These are phyloP conservation scores for Ammodytes marinus DNA, from an alignment of 2,113 vertebrate genomes.

Conservation along the genomic window DNA sequence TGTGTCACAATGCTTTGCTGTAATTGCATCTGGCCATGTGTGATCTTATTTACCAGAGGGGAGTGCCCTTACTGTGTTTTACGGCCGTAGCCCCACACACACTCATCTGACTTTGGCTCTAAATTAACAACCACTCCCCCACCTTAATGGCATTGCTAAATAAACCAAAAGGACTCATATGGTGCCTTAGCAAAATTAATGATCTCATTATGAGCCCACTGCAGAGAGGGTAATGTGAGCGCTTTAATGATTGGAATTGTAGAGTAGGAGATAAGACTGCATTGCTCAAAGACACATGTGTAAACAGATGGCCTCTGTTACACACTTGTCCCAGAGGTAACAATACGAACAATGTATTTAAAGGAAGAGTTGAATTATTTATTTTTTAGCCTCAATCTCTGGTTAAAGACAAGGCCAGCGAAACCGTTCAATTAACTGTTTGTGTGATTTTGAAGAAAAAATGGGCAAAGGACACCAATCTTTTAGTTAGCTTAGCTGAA, in stretches of 20 bases:
- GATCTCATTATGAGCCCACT: slow-evolving; percentile 53
- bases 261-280: not conserved
- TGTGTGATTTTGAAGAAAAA: too few relatives aligned
- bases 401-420: too few relatives aligned
- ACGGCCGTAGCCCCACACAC: slow-evolving; percentile 27
- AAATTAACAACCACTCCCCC: slow-evolving; percentile 52
- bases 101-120: slow-evolving; percentile 32
- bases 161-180: slow-evolving; percentile 49
- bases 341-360: too few relatives aligned
- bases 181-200: slow-evolving; percentile 47
- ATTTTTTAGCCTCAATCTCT: too few relatives aligned
- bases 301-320: not conserved
- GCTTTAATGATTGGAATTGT: not conserved
- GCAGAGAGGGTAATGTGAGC: not conserved
- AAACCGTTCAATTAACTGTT: too few relatives aligned
- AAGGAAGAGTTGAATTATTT: too few relatives aligned
- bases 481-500: too few relatives aligned
- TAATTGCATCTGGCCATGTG: slow-evolving; percentile 37
- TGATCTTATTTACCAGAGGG: slow-evolving; percentile 52
- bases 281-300: not conserved
- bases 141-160: slow-evolving; percentile 52
- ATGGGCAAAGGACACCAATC: too few relatives aligned
- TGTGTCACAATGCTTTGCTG: slow-evolving; percentile 4
- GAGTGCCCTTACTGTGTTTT: slow-evolving; percentile 29
- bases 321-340: not conserved